Evolutionary conservation across 2,113 vertebrate genomes (phyloP).

Genomic region (Lampris megalopsis): DNA sequence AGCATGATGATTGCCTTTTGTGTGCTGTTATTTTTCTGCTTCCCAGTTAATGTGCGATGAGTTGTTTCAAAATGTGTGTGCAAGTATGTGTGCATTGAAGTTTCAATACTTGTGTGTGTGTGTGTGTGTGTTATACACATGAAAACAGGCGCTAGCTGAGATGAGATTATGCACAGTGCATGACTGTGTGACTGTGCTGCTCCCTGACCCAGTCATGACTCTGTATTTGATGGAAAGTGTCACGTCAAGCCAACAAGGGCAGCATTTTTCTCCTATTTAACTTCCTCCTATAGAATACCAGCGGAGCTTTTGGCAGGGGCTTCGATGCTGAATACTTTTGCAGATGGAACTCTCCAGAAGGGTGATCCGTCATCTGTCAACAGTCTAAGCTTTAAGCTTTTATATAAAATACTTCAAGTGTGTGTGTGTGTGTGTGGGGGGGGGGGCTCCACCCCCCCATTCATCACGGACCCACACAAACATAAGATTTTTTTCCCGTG

Average conservation of each 20-base stretch:
- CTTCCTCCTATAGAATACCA: conserved; percentile 15
- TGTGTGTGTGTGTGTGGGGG: no score
- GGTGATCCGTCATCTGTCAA: no score
- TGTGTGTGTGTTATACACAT: not conserved
- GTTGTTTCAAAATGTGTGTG: not conserved
- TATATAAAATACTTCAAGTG: no score
- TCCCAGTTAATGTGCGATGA: not conserved
- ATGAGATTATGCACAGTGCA: not conserved
- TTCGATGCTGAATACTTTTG: conserved; percentile 31
- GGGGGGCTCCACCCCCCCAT: no score
- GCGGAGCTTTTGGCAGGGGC: not conserved
- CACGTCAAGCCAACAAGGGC: not conserved
- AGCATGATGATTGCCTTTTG: conserved; percentile 9
- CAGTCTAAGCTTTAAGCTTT: no score
- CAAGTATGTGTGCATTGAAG: not conserved
- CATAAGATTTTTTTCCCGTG: no score
- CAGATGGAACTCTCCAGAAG: conserved; percentile 10
- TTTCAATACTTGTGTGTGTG: not conserved
- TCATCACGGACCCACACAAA: no score
- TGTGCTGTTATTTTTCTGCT: conserved; percentile 16
- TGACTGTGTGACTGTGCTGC: conserved; percentile 10
- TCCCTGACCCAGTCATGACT: not conserved
- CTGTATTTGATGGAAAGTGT: not conserved
- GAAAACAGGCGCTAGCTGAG: not conserved
- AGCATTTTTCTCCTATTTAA: conserved; percentile 2